Evolutionary conservation across 2,888 invertebrate species (phyloP).

Genomic region (Hirtodrosophila cameraria): DNA sequence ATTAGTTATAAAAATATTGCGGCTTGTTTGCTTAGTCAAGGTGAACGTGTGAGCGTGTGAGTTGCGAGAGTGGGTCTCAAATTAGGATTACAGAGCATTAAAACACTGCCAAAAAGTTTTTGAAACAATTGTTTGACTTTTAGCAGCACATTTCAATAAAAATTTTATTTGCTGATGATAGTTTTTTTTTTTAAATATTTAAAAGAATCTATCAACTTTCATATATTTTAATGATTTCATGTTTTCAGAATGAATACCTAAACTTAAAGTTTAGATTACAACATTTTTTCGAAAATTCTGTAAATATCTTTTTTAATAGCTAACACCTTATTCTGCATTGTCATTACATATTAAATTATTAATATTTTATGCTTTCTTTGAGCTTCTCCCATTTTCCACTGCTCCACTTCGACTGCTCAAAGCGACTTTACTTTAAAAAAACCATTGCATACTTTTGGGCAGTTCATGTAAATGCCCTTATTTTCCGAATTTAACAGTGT

Average conservation of each 20-base stretch:
- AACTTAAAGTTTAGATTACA: no score
- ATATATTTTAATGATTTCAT: no score
- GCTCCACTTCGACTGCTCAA: background rate
- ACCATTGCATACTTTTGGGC: conserved; percentile 59
- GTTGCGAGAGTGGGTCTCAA: background rate
- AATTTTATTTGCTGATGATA: no score
- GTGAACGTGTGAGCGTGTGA: background rate
- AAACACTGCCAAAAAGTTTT: conserved; percentile 17
- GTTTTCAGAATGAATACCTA: no score
- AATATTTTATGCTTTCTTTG: no score
- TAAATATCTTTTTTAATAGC: background rate
- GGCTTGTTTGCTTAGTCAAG: conserved; percentile 15
- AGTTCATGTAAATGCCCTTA: conserved; percentile 11
- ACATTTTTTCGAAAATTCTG: no score
- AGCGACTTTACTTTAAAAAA: background rate
- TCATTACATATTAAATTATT: no score
- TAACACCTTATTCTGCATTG: no score
- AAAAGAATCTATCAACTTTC: no score
- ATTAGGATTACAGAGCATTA: background rate
- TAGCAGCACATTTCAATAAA: background rate
- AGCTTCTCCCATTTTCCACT: background rate
- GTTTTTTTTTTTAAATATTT: no score
- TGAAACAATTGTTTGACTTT: no score
- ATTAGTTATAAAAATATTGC: conserved; percentile 77
- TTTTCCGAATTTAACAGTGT: conserved; percentile 35